Evolutionary conservation across 2,797 vertebrate species (phyloP).

Genomic region (Gymnoscopelus braueri): DNA sequence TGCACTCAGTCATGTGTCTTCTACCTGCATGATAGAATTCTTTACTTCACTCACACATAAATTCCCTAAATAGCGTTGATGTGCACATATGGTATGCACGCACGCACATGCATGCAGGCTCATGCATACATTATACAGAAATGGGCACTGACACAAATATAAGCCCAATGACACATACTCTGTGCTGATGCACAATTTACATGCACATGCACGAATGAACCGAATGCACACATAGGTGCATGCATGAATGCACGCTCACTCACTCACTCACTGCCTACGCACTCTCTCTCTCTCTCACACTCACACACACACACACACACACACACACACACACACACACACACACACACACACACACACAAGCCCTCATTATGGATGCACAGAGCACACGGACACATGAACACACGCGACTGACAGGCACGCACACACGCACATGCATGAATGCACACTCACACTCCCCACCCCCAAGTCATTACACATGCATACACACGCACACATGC

Average conservation of each 20-base stretch:
- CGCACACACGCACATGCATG: conserved; percentile 17
- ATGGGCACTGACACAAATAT: conserved; percentile 21
- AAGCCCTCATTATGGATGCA: conserved; percentile 55
- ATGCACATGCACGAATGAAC: conserved; percentile 51
- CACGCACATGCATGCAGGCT: conserved; percentile 49
- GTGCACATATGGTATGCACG: conserved; percentile 59
- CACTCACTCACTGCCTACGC: conserved; percentile 38
- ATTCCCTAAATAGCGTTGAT: conserved; percentile 53
- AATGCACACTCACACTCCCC: conserved; percentile 18
- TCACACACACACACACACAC: conserved; percentile 26
- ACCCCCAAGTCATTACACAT: conserved; percentile 50
- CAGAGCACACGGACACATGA: conserved; percentile 27
- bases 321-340: conserved; percentile 49
- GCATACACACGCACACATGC: conserved; percentile 49
- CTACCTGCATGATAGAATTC: conserved; percentile 37
- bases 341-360: conserved; percentile 25
- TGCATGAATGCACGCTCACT: conserved; percentile 48
- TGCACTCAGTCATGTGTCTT: conserved; percentile 27
- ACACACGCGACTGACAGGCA: conserved; percentile 24
- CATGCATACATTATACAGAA: conserved; percentile 60
- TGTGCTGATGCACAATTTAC: conserved; percentile 42
- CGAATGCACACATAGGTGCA: conserved; percentile 32
- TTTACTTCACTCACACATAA: conserved; percentile 45
- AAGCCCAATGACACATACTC: neutral
- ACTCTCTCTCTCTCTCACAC: neutral